phyloP scores from a whole-genome alignment of 2,113 vertebrate species.

The Thymallus thymallus region DNA sequence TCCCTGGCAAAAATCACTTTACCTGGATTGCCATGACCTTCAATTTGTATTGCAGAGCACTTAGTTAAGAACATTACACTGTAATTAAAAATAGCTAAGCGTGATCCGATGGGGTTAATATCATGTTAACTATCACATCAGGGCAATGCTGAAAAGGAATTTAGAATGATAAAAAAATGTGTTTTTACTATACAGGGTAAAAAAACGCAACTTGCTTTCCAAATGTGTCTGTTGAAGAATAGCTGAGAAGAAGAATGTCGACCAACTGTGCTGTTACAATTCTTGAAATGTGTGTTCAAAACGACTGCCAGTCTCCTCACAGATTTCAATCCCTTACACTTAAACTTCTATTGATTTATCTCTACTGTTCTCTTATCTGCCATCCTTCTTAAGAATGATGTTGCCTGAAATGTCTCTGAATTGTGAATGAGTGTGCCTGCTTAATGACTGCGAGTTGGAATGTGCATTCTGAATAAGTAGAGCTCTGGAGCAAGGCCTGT shows the following conservation, averaged over 20 bases:
- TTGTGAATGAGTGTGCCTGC: background rate
- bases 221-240: background rate
- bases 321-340: background rate
- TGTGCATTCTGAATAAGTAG: background rate
- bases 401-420: background rate
- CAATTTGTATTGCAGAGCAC: background rate
- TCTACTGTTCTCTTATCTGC: background rate
- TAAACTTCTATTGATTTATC: background rate
- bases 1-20: background rate
- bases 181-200: background rate
- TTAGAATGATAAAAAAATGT: background rate
- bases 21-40: background rate
- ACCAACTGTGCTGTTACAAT: background rate
- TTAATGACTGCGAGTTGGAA: background rate
- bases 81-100: too few relatives aligned
- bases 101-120: too few relatives aligned
- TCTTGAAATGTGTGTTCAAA: background rate
- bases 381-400: slow-evolving; percentile 1
- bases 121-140: background rate
- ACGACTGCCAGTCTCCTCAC: background rate
- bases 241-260: background rate
- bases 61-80: background rate
- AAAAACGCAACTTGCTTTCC: background rate
- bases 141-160: background rate
- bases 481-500: background rate